Base-by-base conservation (phyloP, 1,140 invertebrate genomes). In the Drosophila subobscura region DNA sequence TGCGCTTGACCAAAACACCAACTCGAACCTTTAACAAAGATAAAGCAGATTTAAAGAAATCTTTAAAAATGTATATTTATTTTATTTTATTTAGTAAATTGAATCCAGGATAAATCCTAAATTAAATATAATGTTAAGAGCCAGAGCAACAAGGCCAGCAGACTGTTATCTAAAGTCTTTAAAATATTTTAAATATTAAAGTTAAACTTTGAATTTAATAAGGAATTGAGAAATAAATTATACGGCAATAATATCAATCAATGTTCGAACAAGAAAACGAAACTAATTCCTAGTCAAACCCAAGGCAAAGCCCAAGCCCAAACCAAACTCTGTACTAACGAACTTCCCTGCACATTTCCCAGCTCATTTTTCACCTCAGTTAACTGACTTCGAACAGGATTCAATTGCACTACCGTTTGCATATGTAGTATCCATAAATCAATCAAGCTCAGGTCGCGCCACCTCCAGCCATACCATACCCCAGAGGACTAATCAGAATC, bases 311-410 rank as follows among this genome's bases (percentile, higher is more conserved):
- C 14, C 7, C 12, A 59, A n/a, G 40, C 20, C 14, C 7, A 8
- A 60, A 29, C 29, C 23, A 49, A 12, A 12, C 12, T 3, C 22
- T 27, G 16, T 27, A 37, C 33, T 37, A 52, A 44, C 60, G 29
- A 67, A 54, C 44, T 63, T 61, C 27, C 70, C 40, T 61, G 68
- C 56, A 63, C 67, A 61, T 63, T 72, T 72, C 45, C 71, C 70
- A 73, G 70, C 70, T 73, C 71, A 74, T 74, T 74, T 74, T 74
- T 74, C 72, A 74, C 72, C 59, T 65, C 55, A 74, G 70, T 73
- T 73, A 61, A 72, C 67, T 61, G 41, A 73, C 71, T 73, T 45
- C 70, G 41, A 73, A 72, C 45, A 40, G 66, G 63, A 68, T 46
- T 51, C 53, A 46, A 73, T 64, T 63, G 46, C 50, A 72, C 27